Percentiles rank a stretch among this genome's conserved stretches.
phyloP scores from a whole-genome alignment of 2,797 vertebrate genomes.

The Lophotriccus pileatus region DNA sequence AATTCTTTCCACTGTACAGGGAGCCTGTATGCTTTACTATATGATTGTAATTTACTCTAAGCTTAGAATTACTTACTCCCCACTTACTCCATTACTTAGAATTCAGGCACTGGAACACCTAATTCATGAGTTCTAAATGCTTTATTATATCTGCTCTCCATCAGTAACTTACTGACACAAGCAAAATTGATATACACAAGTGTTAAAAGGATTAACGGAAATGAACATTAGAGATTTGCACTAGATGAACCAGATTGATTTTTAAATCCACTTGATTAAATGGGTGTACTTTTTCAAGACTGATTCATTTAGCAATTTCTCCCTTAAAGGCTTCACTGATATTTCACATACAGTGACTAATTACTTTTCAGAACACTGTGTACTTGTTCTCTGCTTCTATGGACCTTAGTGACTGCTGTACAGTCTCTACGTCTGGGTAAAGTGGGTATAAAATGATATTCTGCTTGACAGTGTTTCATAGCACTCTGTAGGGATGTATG shows the following conservation, averaged over 20 bases:
- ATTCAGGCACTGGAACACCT: not conserved
- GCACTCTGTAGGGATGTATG: not conserved
- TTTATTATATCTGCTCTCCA: not conserved
- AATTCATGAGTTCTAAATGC: not conserved
- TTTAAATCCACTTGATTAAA: slow-evolving; percentile 67
- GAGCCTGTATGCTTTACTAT: not conserved
- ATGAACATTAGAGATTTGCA: slow-evolving; percentile 17
- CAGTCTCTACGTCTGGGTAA: slow-evolving; percentile 5
- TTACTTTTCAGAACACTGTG: slow-evolving; percentile 59
- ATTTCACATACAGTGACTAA: slow-evolving; percentile 57
- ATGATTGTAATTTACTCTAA: not conserved
- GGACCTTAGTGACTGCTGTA: slow-evolving; percentile 32
- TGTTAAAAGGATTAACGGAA: slow-evolving; percentile 50
- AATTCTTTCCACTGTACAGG: not conserved
- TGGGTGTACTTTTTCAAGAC: slow-evolving; percentile 45
- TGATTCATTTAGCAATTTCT: slow-evolving; percentile 59
- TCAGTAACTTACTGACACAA: slow-evolving; percentile 11
- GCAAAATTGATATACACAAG: slow-evolving; percentile 27
- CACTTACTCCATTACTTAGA: not conserved
- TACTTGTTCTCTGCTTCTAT: slow-evolving; percentile 45
- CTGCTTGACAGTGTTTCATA: slow-evolving; percentile 19
- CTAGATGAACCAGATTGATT: slow-evolving; percentile 52
- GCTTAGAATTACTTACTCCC: not conserved
- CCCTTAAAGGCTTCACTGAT: slow-evolving; percentile 45
- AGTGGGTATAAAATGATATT: not conserved